Conservation (phyloP, 53 echinoderm and acorn worm species). For the Mesocentrotus franciscanus region DNA sequence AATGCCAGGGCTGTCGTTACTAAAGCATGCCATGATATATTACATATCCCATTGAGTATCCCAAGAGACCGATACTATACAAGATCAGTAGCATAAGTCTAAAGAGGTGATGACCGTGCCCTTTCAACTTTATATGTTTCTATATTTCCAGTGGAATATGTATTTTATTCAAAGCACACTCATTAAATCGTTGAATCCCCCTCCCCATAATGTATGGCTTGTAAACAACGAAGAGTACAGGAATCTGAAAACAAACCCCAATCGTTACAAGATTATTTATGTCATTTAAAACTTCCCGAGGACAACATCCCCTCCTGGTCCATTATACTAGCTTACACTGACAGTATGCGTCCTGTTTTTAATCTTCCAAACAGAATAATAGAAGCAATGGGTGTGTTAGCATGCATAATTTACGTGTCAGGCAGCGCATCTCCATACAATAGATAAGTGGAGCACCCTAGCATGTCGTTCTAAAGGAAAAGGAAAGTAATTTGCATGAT, state of each 20-base stretch:
- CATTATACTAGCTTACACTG: conserved; percentile 4
- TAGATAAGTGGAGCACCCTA: not conserved
- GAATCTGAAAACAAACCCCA: not conserved
- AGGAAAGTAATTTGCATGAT: conserved; percentile 51
- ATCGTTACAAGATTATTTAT: not conserved
- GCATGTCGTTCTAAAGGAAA: not conserved
- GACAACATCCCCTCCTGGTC: not conserved
- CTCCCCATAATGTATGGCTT: not conserved
- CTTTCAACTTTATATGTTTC: not conserved
- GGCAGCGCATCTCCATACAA: not conserved
- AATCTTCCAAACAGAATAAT: not conserved
- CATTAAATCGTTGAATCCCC: not conserved
- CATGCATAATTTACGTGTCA: conserved; percentile 41
- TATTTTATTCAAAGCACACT: not conserved
- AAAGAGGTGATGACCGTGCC: not conserved
- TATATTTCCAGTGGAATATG: not conserved
- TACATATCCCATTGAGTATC: no score
- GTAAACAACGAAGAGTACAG: not conserved
- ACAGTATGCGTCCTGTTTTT: not conserved
- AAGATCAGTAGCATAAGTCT: no score
- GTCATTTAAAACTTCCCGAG: not conserved
- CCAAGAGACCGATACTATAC: no score
- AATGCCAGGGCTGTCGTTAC: no score
- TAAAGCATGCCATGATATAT: no score
- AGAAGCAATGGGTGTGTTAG: not conserved